Evolutionary conservation across 1,140 invertebrate genomes (phyloP), one percentile per base, ranked within the genome.

Genomic region (Drosophila sucinea): DNA sequence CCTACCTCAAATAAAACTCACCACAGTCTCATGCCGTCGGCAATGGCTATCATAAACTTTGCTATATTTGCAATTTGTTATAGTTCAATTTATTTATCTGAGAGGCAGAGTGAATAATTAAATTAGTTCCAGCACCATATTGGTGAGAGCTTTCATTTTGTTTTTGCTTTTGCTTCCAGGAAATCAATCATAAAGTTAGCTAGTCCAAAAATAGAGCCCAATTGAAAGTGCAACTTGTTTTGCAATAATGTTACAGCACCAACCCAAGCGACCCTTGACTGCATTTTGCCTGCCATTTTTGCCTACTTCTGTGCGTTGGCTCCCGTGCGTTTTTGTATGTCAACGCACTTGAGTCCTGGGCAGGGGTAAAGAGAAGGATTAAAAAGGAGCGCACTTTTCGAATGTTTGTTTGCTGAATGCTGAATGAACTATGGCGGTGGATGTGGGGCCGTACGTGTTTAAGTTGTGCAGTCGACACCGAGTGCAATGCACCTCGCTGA

Each of bases 251-350:
- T 70, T 67, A 54, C 73, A 61, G 55, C 41, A 41, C 11, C 40
- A 41, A 41, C 11, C 40, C n/a, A 17, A 2, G 10, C 23, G 44
- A 27, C 25, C 25, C 44, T 51, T 38, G 7, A n/a, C 33, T 32
- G 41, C 38, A 41, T 23, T 30, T 71, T 80, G 77, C 79, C 63
- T 64, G 58, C 38, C 60, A 68, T 51, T 58, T 33, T 77, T 87
- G 83, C 79, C 76, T 77, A 73, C 79, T 87, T 87, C 75, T 72
- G 65, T 61, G 77, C 62, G 67, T 61, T 64, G 4, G 27, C 67
- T 73, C 44, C 23, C 29, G 76, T 76, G 77, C 83, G 78, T 77
- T 60, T 86, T 87, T 87, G 70, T 87, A 75, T 87, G 84, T 87
- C 84, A 87, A 80, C 84, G 84, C 77, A 87, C 79, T 89, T 83